Evolutionary conservation across 2,797 vertebrate genomes (phyloP), one percentile per base, ranked within the genome.

Genomic region (Mormyrus hasselquistii): DNA sequence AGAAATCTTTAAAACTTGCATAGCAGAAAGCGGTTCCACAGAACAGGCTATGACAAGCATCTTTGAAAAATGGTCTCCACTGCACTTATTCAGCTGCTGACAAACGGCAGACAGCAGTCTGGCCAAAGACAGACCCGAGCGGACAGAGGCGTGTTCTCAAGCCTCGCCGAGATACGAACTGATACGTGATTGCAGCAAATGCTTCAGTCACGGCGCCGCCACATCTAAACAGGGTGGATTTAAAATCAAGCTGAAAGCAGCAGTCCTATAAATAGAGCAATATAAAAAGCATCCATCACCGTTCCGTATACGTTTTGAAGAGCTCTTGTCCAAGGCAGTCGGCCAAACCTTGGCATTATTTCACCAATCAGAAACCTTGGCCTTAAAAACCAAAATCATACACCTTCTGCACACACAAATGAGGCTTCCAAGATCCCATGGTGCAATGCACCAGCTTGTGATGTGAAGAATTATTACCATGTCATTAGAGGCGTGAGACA

Each of bases 221-320:
- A 52, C 50, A 59, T 89, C 86, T 88, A 41, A 88, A 82, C 41
- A 22, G 41, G 16, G 19, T 50, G 41, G 86, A 87, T 52, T 44
- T 87, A 62, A 44, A 47, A 38, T 79, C 50, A 52, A 69, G 82
- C 44, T 53, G 41, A 86, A 85, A 19, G 44, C 59, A 41, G 14
- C 50, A 10, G 22, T 19, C 25, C 49, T 44, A 87, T 29, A 69
- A 79, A 34, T 76, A 57, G 22, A 9, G n/a, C 50, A 83, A 50
- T 38, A 44, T 53, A 89, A 16, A 76, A 34, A 87, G 69, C 44
- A 83, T 4, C 44, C 16, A 29, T 88, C 10, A 16, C 53, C 38
- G 1, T 50, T 86, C 85, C 52, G 83, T 83, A 83, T 87, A 38
- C 10, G 62, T 76, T 49, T 41, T 79, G 89, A 85, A 86, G 10